Evolutionary conservation across 2,888 invertebrate species (phyloP), one percentile per base, ranked within the genome.

Genomic region (Rugalucina vietnamica): DNA sequence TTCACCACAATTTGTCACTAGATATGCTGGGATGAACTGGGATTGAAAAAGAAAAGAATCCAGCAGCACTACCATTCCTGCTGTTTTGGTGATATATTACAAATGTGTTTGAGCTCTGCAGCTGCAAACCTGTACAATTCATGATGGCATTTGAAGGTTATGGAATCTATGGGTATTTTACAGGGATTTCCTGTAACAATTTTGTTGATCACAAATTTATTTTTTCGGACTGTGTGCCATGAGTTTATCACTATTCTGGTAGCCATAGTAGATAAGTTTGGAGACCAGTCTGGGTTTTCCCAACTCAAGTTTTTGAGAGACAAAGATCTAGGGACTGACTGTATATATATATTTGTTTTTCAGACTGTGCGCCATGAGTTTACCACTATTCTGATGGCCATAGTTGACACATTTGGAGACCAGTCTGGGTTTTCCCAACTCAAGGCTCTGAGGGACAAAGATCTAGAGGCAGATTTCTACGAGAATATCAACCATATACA

Each of bases 381-480:
- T 70, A 96, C 99, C 80, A 96, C 96, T 0, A 95, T 98, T 70
- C 95, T 99, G 24, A 97, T 98, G 0, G 96, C 97, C 91, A 95
- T 98, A 93, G 95, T 96, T 37, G 93, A 93, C 54, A 85, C 90
- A 34, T 95, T 94, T 88, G 93, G 94, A n/a, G 85, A 88, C 34
- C 82, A 90, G 49, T 83, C 88, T 1, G 81, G 84, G 29, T 94
- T 93, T 81, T 65, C 82, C 24, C 93, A 93, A 54, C 88, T 95
- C 32, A 74, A 81, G 21, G 84, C 81, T 12, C 90, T 95, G 14
- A 88, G 90, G 57, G 93, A 94, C 76, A 91, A 91, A 71, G 98
- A 99, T 94, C 94, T 96, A 12, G 98, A 99, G 94, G 97, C 97
- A 0, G 99, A 99, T 95, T 98, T 99, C 96, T 99, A 98, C 94